phyloP scores from a whole-genome alignment of 2,113 vertebrate species.

The Oceanodroma tethys region DNA sequence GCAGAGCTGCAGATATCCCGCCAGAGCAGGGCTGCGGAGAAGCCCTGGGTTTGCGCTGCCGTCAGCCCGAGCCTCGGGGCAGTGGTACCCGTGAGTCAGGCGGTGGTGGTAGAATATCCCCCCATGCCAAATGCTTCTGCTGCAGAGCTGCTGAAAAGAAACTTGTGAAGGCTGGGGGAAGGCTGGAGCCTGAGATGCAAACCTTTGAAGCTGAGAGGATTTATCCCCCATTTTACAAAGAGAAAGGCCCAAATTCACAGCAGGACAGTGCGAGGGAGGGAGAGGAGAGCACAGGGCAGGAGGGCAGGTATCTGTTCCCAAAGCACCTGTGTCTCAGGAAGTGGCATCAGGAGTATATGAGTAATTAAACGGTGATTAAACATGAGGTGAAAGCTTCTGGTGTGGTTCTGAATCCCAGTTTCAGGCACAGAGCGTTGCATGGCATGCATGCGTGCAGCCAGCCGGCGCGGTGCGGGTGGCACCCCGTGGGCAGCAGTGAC shows the following conservation, averaged over 20 bases:
- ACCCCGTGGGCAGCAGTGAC: background rate
- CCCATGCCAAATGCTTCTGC: background rate
- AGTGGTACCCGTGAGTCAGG: background rate
- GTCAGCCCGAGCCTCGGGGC: background rate
- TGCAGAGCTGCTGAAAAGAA: background rate
- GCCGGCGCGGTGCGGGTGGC: background rate
- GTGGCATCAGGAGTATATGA: background rate
- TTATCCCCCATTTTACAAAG: background rate
- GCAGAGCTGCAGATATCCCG: background rate
- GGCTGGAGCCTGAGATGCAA: background rate
- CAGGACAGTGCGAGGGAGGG: background rate
- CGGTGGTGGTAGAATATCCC: background rate
- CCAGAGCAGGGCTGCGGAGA: background rate
- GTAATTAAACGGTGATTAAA: background rate
- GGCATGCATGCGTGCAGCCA: fast-evolving
- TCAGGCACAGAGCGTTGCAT: background rate
- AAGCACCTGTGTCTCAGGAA: background rate
- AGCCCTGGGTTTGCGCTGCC: background rate
- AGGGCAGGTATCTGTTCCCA: background rate
- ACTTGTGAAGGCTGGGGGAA: background rate
- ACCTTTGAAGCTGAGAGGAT: background rate
- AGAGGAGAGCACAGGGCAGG: background rate
- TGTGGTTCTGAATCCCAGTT: background rate
- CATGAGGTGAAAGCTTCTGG: background rate
- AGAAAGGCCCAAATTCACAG: background rate